These are phyloP conservation scores for Bombus huntii DNA, from an alignment of 1,140 invertebrate genomes.

Conservation along the genomic window DNA sequence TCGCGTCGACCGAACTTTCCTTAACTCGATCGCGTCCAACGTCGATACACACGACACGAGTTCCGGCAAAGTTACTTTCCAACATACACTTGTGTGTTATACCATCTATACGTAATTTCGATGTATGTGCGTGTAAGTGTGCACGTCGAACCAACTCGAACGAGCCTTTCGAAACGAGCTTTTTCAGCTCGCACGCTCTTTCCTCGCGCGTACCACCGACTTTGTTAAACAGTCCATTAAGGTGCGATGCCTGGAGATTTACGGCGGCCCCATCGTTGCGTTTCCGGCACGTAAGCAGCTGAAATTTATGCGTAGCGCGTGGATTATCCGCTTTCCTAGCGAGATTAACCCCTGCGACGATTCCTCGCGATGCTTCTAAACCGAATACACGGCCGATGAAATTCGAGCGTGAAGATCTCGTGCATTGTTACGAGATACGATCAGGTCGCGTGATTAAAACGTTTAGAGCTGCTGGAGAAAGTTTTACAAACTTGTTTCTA, in stretches of 20 bases:
- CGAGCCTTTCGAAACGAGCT: constrained; percentile 1
- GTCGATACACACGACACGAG: constrained; percentile 17
- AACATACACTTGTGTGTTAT: too few species aligned
- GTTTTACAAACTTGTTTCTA: neutral
- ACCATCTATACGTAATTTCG: neutral
- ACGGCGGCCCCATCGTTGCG: constrained; percentile 10
- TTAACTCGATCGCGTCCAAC: constrained; percentile 15
- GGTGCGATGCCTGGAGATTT: constrained; percentile 31
- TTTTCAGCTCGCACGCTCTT: neutral
- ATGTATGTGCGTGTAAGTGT: neutral
- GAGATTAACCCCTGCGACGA: neutral
- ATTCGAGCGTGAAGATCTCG: neutral
- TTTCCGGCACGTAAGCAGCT: constrained; percentile 39
- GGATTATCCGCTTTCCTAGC: constrained; percentile 29
- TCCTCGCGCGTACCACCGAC: constrained; percentile 4
- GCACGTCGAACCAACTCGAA: neutral
- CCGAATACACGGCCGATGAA: neutral
- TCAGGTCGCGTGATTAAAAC: neutral
- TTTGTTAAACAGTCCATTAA: constrained; percentile 49
- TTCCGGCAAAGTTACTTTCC: neutral
- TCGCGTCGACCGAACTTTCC: constrained; percentile 16
- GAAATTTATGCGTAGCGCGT: constrained; percentile 30
- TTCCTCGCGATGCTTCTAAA: neutral
- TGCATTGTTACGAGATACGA: neutral
- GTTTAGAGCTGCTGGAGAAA: neutral